Evolutionary conservation across 2,888 invertebrate species (phyloP).

Genomic region (Caenorhabditis auriculariae): DNA sequence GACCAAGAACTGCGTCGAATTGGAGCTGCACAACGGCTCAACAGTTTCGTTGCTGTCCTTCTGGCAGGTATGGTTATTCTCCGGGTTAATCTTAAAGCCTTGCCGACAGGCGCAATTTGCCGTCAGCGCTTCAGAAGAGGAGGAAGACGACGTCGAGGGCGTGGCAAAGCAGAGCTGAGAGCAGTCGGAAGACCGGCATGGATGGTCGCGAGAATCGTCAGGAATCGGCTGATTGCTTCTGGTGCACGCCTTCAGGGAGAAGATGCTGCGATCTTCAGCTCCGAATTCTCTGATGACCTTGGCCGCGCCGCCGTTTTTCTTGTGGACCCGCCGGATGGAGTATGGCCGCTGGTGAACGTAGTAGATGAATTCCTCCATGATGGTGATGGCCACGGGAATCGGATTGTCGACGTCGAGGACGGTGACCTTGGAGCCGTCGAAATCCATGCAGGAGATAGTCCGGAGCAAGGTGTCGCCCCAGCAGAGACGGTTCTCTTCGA

Average conservation of each 20-base stretch:
- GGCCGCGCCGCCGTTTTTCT: slow-evolving; percentile 74
- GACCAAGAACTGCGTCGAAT: slow-evolving; percentile 49
- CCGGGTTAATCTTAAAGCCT: slow-evolving; percentile 51
- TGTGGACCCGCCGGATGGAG: slow-evolving; percentile 82
- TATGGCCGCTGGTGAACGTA: slow-evolving; percentile 96
- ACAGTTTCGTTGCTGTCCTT: slow-evolving; percentile 45
- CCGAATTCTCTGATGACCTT: slow-evolving; percentile 53
- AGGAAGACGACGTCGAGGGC: slow-evolving; percentile 20
- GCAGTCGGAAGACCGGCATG: slow-evolving; percentile 79
- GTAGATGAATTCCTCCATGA: slow-evolving; percentile 79
- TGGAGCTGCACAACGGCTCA: slow-evolving; percentile 48
- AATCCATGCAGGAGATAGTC: slow-evolving; percentile 60
- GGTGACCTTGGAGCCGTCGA: slow-evolving; percentile 52
- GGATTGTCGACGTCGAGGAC: slow-evolving; percentile 45
- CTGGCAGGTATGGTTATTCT: slow-evolving; percentile 53
- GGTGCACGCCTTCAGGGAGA: slow-evolving; percentile 49
- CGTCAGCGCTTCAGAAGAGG: slow-evolving; percentile 25
- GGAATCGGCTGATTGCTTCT: slow-evolving; percentile 58
- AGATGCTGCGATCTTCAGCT: slow-evolving; percentile 39
- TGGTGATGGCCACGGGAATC: slow-evolving; percentile 58
- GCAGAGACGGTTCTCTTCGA: slow-evolving; percentile 64
- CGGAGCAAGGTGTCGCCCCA: slow-evolving; percentile 71
- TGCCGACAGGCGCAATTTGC: slow-evolving; percentile 58
- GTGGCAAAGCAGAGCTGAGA: slow-evolving; percentile 84
- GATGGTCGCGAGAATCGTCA: slow-evolving; percentile 51